These are phyloP conservation scores for Dioctria linearis DNA, from an alignment of 2,888 invertebrate genomes.

Conservation along the genomic window DNA sequence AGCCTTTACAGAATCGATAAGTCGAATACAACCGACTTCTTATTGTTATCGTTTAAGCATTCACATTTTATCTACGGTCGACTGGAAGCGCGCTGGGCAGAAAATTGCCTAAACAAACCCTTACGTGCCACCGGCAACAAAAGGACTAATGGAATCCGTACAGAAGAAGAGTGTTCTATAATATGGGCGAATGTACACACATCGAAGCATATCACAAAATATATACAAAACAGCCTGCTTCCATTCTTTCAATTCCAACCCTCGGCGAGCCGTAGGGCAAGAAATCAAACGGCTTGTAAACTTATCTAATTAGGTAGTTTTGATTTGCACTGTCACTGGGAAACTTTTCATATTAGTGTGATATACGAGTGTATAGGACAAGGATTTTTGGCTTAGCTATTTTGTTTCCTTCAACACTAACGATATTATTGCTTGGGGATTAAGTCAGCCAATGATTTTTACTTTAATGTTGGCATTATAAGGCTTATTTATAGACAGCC, in stretches of 20 bases:
- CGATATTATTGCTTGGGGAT: too few relatives aligned
- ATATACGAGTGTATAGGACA: too few relatives aligned
- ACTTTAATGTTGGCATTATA: too few relatives aligned
- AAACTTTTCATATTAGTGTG: not conserved
- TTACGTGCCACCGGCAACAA: constrained; percentile 24
- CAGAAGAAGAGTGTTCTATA: not conserved
- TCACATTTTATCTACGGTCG: constrained; percentile 46
- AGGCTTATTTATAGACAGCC: too few relatives aligned
- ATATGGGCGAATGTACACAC: constrained; percentile 19
- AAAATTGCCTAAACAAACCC: constrained; percentile 50
- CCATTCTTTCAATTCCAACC: not conserved
- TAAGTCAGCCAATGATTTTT: too few relatives aligned
- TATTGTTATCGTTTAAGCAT: constrained; percentile 26
- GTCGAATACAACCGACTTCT: constrained; percentile 25
- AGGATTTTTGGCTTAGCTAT: too few relatives aligned
- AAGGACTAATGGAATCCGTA: constrained; percentile 21
- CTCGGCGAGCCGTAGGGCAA: not conserved
- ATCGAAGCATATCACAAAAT: not conserved
- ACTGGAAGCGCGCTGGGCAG: constrained; percentile 44
- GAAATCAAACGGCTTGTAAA: constrained; percentile 46
- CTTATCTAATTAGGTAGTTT: constrained; percentile 44
- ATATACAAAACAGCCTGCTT: too few relatives aligned
- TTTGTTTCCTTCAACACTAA: too few relatives aligned
- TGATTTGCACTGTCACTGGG: constrained; percentile 34
- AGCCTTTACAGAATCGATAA: constrained; percentile 6